Conservation (phyloP, 2,888 invertebrate species). For the Eurytoma adleriae region DNA sequence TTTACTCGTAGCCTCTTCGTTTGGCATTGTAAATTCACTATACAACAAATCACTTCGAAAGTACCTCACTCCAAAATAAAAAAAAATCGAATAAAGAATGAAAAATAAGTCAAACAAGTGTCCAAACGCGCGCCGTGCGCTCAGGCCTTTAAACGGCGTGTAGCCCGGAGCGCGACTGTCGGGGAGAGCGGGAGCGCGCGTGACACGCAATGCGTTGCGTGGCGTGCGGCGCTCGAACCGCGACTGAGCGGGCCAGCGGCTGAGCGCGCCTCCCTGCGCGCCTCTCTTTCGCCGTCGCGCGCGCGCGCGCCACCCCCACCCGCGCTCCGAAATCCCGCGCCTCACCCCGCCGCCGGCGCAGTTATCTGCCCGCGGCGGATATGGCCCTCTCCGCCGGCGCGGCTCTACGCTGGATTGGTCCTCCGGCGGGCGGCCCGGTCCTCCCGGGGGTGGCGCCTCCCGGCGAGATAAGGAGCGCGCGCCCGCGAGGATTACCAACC, state of each 20-base stretch:
- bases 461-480: slow-evolving; percentile 29
- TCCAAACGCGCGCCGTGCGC: too few relatives aligned
- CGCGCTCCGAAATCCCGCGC: background rate
- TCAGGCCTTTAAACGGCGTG: too few relatives aligned
- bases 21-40: too few relatives aligned
- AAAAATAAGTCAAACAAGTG: too few relatives aligned
- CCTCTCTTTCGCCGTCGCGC: slow-evolving; percentile 8
- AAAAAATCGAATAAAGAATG: too few relatives aligned
- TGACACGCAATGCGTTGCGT: slow-evolving; percentile 60
- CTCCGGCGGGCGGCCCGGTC: background rate
- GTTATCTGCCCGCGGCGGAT: background rate
- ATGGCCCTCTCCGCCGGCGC: background rate
- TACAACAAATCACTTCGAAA: too few relatives aligned
- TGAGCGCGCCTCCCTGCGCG: slow-evolving; percentile 11
- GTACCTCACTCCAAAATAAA: too few relatives aligned
- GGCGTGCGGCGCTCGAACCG: slow-evolving; percentile 73
- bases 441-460: slow-evolving; percentile 28
- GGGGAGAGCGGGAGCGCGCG: background rate
- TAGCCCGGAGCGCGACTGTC: too few relatives aligned
- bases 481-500: background rate
- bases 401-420: slow-evolving; percentile 35
- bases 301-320: slow-evolving; percentile 18
- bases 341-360: too few relatives aligned
- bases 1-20: too few relatives aligned
- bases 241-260: slow-evolving; percentile 66